Conservation (phyloP, 2,888 invertebrate species). For the Cepaea hortensis region DNA sequence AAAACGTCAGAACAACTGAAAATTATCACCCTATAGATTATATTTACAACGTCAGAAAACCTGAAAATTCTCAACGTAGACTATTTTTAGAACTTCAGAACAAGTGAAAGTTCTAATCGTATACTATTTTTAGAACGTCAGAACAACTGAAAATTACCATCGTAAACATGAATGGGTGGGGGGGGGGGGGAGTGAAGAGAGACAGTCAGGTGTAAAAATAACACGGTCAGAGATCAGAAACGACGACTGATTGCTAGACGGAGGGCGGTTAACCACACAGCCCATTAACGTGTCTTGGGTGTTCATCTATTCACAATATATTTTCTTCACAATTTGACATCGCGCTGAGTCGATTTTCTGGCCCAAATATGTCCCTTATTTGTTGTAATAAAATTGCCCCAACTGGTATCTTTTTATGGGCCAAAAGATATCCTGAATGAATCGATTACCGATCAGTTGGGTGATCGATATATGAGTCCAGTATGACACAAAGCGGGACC, state of each 20-base stretch:
- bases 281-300: not conserved
- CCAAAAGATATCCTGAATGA: not conserved
- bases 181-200: too few species aligned
- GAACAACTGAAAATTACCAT: too few species aligned
- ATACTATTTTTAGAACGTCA: too few species aligned
- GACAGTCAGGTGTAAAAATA: too few species aligned
- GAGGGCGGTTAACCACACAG: not conserved
- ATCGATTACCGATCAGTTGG: slow-evolving; percentile 7
- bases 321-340: not conserved
- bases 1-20: too few species aligned
- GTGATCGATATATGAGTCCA: not conserved
- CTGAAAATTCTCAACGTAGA: too few species aligned
- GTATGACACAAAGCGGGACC: not conserved
- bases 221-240: not conserved
- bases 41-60: too few species aligned
- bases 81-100: too few species aligned
- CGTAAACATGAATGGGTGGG: too few species aligned
- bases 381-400: slow-evolving; percentile 12
- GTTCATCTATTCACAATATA: slow-evolving; percentile 22
- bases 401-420: not conserved
- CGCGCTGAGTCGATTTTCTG: not conserved
- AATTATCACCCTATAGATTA: too few species aligned
- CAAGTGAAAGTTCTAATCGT: too few species aligned
- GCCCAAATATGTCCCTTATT: not conserved
- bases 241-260: not conserved